Base-by-base conservation (phyloP, 2,113 vertebrate species). In the Channa argus region DNA sequence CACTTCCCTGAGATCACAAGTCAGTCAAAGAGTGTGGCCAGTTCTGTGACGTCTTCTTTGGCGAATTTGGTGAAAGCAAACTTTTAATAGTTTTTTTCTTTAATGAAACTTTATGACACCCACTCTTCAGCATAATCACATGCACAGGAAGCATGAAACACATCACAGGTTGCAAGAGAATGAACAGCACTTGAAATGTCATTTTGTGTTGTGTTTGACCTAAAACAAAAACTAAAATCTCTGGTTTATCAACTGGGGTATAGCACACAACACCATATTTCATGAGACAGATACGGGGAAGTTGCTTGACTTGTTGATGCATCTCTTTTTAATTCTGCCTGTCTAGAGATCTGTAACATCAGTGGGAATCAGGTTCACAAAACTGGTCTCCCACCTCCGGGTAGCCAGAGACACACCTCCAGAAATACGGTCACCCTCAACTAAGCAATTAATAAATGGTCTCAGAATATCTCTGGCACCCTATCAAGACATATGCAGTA, bases 391-490 rank as follows among this genome's bases (percentile, higher is more conserved):
- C 43, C 76, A 24, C 36, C 36, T 3, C 50, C 12, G 24, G 24
- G 24, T 24, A 24, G 24, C 24, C 24, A 24, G 24, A 24, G 60
- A 82, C 13, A 56, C 72, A 70, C 76, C 79, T 74, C 56, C 83
- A 82, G 67, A 84, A 78, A 79, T 76, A 72, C 71, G 74, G 84
- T 87, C 86, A 64, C 70, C 69, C 59, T 50, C 56, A 88, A 91
- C 85, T 85, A 86, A 45, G 79, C 73, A 72, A 88, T 85, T 90
- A 91, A 90, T 86, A 85, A 83, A 14, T 13, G 39, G 86, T 38
- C 67, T 44, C 51, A 4, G 56, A 64, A 79, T 50, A 79, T 83
- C 84, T 61, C 79, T 71, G 80, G 80, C 74, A 82, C 86, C 86
- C 84, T 65, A 79, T 91, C 88, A 86, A 85, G 80, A 83, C 55